phyloP scores from a whole-genome alignment of 2,888 invertebrate genomes.

The Augiades crinisus region DNA sequence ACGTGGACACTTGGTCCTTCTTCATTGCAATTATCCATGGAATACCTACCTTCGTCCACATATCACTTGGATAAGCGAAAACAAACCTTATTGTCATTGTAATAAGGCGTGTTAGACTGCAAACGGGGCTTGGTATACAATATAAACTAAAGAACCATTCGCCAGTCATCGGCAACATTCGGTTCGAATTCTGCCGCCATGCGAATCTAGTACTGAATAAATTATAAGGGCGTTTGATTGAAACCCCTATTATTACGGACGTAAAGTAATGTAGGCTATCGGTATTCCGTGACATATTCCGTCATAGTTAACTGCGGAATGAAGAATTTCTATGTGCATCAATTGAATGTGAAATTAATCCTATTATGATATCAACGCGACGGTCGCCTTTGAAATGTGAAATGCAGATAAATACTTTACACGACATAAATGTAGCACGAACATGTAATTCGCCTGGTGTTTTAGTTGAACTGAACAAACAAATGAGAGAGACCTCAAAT shows the following conservation, averaged over 20 bases:
- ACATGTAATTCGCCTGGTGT: too few species aligned
- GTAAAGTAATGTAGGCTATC: conserved; percentile 2
- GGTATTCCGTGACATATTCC: conserved; percentile 1
- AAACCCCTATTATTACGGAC: conserved; percentile 24
- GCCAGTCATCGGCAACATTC: conserved; percentile 12
- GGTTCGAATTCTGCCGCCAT: conserved; percentile 39
- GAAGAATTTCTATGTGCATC: neutral
- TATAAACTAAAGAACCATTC: conserved; percentile 1
- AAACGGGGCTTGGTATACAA: neutral
- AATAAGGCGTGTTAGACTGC: neutral
- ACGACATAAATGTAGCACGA: too few species aligned
- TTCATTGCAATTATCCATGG: conserved; percentile 40
- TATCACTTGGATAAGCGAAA: neutral
- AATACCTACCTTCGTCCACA: conserved; percentile 17
- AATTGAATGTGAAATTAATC: too few species aligned
- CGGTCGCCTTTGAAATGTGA: too few species aligned
- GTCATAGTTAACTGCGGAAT: neutral
- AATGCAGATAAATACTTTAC: too few species aligned
- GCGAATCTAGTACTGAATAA: conserved; percentile 47
- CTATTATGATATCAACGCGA: too few species aligned
- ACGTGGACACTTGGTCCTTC: conserved; percentile 37
- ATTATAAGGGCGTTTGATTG: conserved; percentile 36
- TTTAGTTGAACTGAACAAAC: too few species aligned
- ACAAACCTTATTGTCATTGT: neutral
- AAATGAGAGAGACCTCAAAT: too few species aligned